Evolutionary conservation across 1,140 invertebrate species (phyloP).

Genomic region (Drosophila seguyi): DNA sequence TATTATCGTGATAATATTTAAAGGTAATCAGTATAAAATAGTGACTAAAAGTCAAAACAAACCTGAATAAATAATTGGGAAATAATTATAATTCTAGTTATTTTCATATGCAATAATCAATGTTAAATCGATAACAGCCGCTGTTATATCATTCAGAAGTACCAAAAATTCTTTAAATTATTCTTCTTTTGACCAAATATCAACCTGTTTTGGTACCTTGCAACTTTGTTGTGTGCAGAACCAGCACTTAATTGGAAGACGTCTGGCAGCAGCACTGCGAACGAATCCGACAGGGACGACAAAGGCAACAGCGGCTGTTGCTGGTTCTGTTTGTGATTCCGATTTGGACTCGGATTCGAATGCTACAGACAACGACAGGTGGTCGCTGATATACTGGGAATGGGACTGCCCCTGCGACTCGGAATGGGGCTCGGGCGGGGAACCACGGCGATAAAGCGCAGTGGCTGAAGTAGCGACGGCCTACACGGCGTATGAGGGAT

Average conservation of each 20-base stretch:
- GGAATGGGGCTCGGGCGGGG: neutral
- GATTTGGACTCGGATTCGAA: constrained; percentile 16
- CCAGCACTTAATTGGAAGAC: constrained; percentile 69
- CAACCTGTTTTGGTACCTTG: constrained; percentile 15
- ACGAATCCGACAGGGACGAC: constrained; percentile 17
- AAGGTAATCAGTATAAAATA: too few species aligned
- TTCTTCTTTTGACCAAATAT: neutral
- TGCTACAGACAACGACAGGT: constrained; percentile 79
- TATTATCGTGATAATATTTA: too few species aligned
- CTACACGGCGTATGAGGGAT: constrained; percentile 51
- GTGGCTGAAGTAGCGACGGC: constrained; percentile 14
- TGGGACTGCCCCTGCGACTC: constrained; percentile 3
- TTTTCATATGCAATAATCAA: too few species aligned
- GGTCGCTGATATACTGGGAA: constrained; percentile 46
- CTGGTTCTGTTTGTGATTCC: constrained; percentile 15
- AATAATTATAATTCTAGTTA: too few species aligned
- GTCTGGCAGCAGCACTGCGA: constrained; percentile 51
- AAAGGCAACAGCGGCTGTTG: constrained; percentile 19
- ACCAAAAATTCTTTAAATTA: neutral
- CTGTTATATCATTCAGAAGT: too few species aligned
- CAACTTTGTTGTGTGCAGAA: constrained; percentile 42
- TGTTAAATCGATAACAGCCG: too few species aligned
- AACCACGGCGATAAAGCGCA: constrained; percentile 31
- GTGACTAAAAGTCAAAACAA: too few species aligned
- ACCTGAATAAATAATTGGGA: too few species aligned